phyloP scores from a whole-genome alignment of 2,888 invertebrate genomes.

The Timandra comae region DNA sequence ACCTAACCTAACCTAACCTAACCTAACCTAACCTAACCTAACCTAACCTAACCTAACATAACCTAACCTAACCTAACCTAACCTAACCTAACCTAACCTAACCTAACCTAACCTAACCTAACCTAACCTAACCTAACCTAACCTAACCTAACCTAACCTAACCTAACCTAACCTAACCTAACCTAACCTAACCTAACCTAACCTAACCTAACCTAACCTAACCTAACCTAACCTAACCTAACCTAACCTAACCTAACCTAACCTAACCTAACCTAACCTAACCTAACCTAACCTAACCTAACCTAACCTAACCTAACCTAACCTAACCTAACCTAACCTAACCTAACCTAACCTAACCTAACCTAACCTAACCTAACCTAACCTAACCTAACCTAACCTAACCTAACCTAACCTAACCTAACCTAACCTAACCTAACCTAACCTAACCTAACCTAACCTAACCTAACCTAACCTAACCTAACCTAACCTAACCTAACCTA shows the following conservation, averaged over 20 bases:
- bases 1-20: conserved; percentile 10
- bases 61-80: conserved; percentile 8
- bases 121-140: conserved; percentile 10
- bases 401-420: conserved; percentile 3
- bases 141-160: conserved; percentile 10
- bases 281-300: conserved; percentile 6
- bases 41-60: conserved; percentile 5
- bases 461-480: conserved; percentile 5
- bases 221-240: conserved; percentile 13
- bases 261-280: conserved; percentile 8
- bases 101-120: conserved; percentile 10
- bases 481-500: conserved; percentile 3
- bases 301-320: conserved; percentile 8
- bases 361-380: conserved; percentile 8
- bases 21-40: conserved; percentile 10
- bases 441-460: conserved; percentile 3
- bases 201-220: conserved; percentile 13
- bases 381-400: conserved; percentile 4
- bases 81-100: conserved; percentile 10
- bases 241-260: conserved; percentile 6
- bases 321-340: conserved; percentile 9
- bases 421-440: conserved; percentile 3
- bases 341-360: conserved; percentile 9
- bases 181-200: conserved; percentile 13
- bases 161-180: conserved; percentile 13